Conservation (phyloP, 2,797 vertebrate genomes). For the Rachycentron canadum region DNA sequence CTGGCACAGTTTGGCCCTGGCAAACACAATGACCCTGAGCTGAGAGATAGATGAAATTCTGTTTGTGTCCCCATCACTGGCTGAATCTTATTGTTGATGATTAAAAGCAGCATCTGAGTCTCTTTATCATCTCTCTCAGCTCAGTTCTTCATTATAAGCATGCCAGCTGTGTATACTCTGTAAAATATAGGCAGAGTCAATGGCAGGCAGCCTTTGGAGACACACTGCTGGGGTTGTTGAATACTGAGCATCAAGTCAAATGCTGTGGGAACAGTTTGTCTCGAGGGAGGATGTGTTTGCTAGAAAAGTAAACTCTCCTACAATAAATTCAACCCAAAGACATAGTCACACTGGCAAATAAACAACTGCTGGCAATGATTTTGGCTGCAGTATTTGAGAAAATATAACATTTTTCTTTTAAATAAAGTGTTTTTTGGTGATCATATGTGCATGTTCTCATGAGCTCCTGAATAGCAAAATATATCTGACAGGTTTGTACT, state of each 20-base stretch:
- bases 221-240: slow-evolving; percentile 20
- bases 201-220: slow-evolving; percentile 12
- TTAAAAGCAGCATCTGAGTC: slow-evolving; percentile 37
- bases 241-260: slow-evolving; percentile 37
- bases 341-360: slow-evolving; percentile 13
- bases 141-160: neutral
- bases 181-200: slow-evolving; percentile 31
- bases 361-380: slow-evolving; percentile 2
- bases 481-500: neutral
- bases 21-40: slow-evolving; percentile 31
- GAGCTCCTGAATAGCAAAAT: neutral
- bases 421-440: neutral
- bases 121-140: slow-evolving; percentile 28
- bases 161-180: slow-evolving; percentile 26
- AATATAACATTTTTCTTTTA: neutral
- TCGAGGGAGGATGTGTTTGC: slow-evolving; percentile 32
- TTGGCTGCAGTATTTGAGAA: neutral
- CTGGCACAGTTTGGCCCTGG: slow-evolving; percentile 39
- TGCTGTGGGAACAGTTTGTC: slow-evolving; percentile 65
- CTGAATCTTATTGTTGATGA: slow-evolving; percentile 31
- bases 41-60: slow-evolving; percentile 37
- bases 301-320: slow-evolving; percentile 14
- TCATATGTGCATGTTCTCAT: neutral
- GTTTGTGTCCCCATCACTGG: slow-evolving; percentile 7
- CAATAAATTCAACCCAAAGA: slow-evolving; percentile 17